A percentile compares a stretch with the other conserved stretches of the same genome.
Evolutionary conservation across 2,888 invertebrate genomes (phyloP).

Genomic region (Torymus auratus): DNA sequence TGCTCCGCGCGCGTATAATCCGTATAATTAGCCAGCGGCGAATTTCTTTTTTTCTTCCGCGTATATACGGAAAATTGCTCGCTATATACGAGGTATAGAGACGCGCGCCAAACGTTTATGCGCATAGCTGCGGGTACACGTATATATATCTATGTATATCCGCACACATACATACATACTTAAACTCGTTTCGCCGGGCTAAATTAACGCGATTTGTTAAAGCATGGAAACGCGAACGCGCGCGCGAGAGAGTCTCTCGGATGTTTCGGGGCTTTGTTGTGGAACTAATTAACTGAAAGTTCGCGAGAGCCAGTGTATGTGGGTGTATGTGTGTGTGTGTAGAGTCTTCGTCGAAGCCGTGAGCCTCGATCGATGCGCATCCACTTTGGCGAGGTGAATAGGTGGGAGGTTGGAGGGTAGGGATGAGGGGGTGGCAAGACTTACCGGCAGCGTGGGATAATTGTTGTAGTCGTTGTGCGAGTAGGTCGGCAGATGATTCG

Average conservation of each 20-base stretch:
- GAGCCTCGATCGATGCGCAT: slow-evolving; percentile 40
- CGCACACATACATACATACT: neutral
- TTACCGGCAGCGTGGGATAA: slow-evolving; percentile 75
- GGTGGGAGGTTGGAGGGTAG: neutral
- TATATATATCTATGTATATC: no score
- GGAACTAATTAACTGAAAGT: slow-evolving; percentile 59
- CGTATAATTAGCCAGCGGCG: neutral
- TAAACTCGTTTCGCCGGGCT: slow-evolving; percentile 48
- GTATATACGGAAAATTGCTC: no score
- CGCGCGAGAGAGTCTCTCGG: neutral
- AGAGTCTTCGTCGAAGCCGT: neutral
- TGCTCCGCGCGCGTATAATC: neutral
- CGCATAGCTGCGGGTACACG: no score
- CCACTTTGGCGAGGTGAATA: neutral
- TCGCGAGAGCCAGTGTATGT: slow-evolving; percentile 15
- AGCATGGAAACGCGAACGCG: slow-evolving; percentile 40
- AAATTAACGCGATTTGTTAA: slow-evolving; percentile 56
- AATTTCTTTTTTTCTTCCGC: neutral
- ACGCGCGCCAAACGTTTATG: no score
- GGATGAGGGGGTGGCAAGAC: slow-evolving; percentile 54
- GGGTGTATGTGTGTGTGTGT: neutral
- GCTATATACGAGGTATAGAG: no score
- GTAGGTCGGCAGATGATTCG: slow-evolving; percentile 73
- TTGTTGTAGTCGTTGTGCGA: slow-evolving; percentile 74
- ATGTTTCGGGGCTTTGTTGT: slow-evolving; percentile 49